These are phyloP conservation scores for Lasiommata megera DNA, from an alignment of 2,888 invertebrate genomes.

Conservation along the genomic window DNA sequence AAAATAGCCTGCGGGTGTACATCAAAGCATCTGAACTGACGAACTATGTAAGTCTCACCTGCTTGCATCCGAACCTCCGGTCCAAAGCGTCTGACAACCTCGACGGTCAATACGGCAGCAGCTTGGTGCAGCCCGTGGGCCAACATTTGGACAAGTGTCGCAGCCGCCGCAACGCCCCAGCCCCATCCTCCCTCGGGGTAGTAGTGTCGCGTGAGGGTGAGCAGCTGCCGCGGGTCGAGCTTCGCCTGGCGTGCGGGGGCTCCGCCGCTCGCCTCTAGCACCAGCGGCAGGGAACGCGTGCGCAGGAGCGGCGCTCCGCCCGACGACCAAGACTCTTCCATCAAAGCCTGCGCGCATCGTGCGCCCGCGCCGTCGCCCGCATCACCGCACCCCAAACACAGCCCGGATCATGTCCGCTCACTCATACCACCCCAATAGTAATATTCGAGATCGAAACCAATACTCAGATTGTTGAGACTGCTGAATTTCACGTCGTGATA, in stretches of 20 bases:
- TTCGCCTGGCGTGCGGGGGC: slow-evolving; percentile 72
- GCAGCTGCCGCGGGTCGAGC: slow-evolving; percentile 80
- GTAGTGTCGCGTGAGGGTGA: slow-evolving; percentile 88
- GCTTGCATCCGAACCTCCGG: slow-evolving; percentile 82
- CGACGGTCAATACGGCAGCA: slow-evolving; percentile 82
- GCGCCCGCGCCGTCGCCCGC: slow-evolving; percentile 60
- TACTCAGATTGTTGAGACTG: slow-evolving; percentile 13
- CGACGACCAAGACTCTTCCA: slow-evolving; percentile 81
- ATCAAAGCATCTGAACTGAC: too few species aligned
- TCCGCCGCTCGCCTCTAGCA: slow-evolving; percentile 76
- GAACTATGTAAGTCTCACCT: slow-evolving; percentile 64
- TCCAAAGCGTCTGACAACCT: slow-evolving; percentile 82
- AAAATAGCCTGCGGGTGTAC: too few species aligned
- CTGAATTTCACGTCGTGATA: slow-evolving; percentile 5
- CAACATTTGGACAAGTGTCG: slow-evolving; percentile 87
- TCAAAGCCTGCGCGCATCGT: slow-evolving; percentile 75
- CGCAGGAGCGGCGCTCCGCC: slow-evolving; percentile 83
- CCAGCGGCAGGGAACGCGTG: slow-evolving; percentile 85
- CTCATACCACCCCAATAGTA: slow-evolving; percentile 40
- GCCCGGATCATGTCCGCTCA: slow-evolving; percentile 61
- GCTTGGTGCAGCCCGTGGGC: slow-evolving; percentile 88
- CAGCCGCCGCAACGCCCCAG: slow-evolving; percentile 88
- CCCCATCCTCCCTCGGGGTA: slow-evolving; percentile 95
- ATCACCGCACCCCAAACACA: slow-evolving; percentile 63
- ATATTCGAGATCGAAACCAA: slow-evolving; percentile 9